A percentile compares a stretch with the other conserved stretches of the same genome.
Conservation (phyloP, 2,113 vertebrate species). For the Sinocyclocheilus maitianheensis region DNA sequence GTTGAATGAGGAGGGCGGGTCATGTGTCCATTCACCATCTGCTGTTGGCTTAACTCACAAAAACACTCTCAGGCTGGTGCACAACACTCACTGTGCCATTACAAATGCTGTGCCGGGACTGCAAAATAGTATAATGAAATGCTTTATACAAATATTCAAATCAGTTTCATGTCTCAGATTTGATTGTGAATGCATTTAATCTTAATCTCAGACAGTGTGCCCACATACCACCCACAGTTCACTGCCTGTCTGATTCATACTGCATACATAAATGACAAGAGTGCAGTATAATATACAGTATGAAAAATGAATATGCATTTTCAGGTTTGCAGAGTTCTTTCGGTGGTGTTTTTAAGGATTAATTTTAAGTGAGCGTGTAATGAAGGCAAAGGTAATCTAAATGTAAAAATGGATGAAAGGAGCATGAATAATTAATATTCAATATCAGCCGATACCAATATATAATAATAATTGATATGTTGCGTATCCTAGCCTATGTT, state of each 20-base stretch:
- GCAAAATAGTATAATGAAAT: slow-evolving; percentile 1
- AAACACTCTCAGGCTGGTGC: neutral
- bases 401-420: neutral
- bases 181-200: neutral
- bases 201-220: neutral
- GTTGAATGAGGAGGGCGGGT: slow-evolving; percentile 25
- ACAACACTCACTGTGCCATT: slow-evolving; percentile 34
- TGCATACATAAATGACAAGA: neutral
- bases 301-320: neutral
- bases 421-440: neutral
- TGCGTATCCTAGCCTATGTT: neutral
- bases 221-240: neutral
- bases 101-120: neutral
- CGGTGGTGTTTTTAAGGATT: neutral
- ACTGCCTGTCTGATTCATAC: neutral
- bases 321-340: neutral
- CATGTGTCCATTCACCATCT: slow-evolving; percentile 48
- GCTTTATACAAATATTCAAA: slow-evolving; percentile 26
- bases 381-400: neutral
- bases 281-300: neutral
- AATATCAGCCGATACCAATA: neutral
- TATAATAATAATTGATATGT: neutral
- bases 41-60: slow-evolving; percentile 16
- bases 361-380: neutral
- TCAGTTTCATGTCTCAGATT: slow-evolving; percentile 4